Base-by-base conservation (phyloP, 2,888 invertebrate genomes). In the Coelopa pilipes region DNA sequence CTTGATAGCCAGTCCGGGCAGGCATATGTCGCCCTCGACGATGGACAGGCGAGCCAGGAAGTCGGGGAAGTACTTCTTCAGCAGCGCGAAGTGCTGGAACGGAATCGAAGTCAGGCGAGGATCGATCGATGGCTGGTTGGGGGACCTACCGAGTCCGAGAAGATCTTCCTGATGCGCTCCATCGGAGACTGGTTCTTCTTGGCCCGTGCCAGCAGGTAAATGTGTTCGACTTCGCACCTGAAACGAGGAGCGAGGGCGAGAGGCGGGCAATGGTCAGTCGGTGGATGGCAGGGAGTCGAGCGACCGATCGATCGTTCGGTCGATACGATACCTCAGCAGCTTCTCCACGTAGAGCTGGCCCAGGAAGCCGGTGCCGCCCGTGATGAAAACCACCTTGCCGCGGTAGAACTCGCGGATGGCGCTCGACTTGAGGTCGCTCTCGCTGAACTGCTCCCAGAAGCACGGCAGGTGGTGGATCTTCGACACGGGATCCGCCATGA, bases 321-420 rank as follows among this genome's bases (percentile, higher is more conserved):
- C 13, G 10, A 49, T 10, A 13, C 53, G 13, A 45, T 71, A 81
- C 82, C 82, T 80, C 66, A 82, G 74, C 5, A 82, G 57, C 74
- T 82, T 82, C 69, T 81, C 80, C 11, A 81, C 75, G 68, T 76
- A 80, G 1, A 82, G 63, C 67, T 81, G 80, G 7, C 82, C 82
- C 9, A 82, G 63, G 69, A 81, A 81, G 71, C 82, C 82, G 0
- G 79, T 79, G 2, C 77, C 80, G 12, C 82, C 82, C 0, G 81
- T 82, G 50, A 82, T 53, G 55, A 82, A 80, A 24, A 81, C 50
- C 9, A 60, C 77, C 77, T 81, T 82, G 11, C 77, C 78, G 7
- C 78, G 76, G 72, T 69, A 81, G 65, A 75, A 81, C n/a, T 74
- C 71, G 46, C 73, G 76, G 77, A 82, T 81, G 1, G 80, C 78